phyloP scores from a whole-genome alignment of 1,140 invertebrate species.

The Antheraea mylitta region DNA sequence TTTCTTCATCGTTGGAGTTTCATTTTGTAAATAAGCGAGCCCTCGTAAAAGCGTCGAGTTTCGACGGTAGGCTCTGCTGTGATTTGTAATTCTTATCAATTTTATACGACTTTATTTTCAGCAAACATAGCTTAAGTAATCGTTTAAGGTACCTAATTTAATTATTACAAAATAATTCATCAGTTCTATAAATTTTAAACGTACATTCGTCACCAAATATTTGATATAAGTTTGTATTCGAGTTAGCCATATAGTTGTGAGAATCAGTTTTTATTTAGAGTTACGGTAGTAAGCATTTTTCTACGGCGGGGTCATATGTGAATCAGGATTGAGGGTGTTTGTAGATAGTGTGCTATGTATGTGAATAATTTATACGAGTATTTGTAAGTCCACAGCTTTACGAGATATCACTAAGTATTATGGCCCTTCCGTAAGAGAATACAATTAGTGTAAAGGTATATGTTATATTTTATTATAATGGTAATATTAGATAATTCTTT shows the following conservation, averaged over 20 bases:
- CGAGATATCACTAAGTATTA: conserved; percentile 63
- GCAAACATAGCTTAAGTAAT: conserved; percentile 65
- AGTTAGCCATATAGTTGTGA: conserved; percentile 66
- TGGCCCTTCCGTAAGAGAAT: conserved; percentile 66
- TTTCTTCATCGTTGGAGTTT: conserved; percentile 23
- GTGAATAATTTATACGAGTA: conserved; percentile 78
- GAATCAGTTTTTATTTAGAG: conserved; percentile 76
- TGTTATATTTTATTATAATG: conserved; percentile 74
- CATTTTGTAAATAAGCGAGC: conserved; percentile 40
- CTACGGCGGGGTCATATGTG: conserved; percentile 62
- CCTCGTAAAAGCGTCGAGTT: conserved; percentile 13
- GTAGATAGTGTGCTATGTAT: conserved; percentile 78
- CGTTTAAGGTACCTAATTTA: conserved; percentile 62
- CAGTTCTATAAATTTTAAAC: conserved; percentile 60
- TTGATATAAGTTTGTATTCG: conserved; percentile 75
- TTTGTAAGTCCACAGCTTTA: conserved; percentile 76
- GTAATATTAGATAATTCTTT: conserved; percentile 47
- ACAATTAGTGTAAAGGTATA: conserved; percentile 57
- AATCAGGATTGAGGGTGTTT: conserved; percentile 65
- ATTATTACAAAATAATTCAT: too few relatives aligned
- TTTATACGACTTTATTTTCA: conserved; percentile 71
- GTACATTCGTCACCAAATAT: conserved; percentile 74
- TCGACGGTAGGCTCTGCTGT: conserved; percentile 24
- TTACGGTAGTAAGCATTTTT: conserved; percentile 62
- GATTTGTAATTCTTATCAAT: conserved; percentile 57